Evolutionary conservation across 2,113 vertebrate genomes (phyloP), one percentile per base, ranked within the genome.

Genomic region (Machaerirhynchus nigripectus): DNA sequence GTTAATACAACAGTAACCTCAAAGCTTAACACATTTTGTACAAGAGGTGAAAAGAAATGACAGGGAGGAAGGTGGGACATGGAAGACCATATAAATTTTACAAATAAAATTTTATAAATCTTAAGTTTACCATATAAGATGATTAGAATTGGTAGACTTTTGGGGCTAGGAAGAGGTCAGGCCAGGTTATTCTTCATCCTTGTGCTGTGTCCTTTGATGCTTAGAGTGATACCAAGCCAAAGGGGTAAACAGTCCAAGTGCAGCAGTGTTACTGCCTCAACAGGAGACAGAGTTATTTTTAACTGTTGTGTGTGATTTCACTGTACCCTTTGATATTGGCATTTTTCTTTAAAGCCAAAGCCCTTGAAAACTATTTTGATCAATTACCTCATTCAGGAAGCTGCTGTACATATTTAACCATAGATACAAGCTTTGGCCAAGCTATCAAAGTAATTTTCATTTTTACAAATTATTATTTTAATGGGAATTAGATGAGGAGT

Each of bases 341-440:
- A 40, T 86, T 89, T 84, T 90, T 92, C 64, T 81, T 89, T 75
- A 90, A 74, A 89, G 44, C 79, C 78, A 71, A 93, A 88, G 65
- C 44, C 35, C 73, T 88, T 93, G 78, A 80, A 96, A 89, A 93
- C 69, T 75, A n/a, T 95, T 96, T 96, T 95, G 85, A 94, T 95
- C 93, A 84, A 91, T 96, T 91, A 92, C 57, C 86, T 96, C 92
- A 96, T 92, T 93, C 95, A 96, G 92, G 96, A 96, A 96, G 80
- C 80, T 90, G 40, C 88, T 90, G 69, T 90, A 90, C 69, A 15
- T 88, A 82, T 81, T 94, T 95, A 88, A 78, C 88, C 56, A 75
- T 77, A 78, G 85, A 77, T 63, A 61, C 64, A 84, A 80, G 83
- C 64, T 90, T 93, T 94, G 95, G 93, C 84, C 92, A 90, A 90